These are phyloP conservation scores for Megastigmus dorsalis DNA, from an alignment of 2,888 invertebrate genomes.

Conservation along the genomic window DNA sequence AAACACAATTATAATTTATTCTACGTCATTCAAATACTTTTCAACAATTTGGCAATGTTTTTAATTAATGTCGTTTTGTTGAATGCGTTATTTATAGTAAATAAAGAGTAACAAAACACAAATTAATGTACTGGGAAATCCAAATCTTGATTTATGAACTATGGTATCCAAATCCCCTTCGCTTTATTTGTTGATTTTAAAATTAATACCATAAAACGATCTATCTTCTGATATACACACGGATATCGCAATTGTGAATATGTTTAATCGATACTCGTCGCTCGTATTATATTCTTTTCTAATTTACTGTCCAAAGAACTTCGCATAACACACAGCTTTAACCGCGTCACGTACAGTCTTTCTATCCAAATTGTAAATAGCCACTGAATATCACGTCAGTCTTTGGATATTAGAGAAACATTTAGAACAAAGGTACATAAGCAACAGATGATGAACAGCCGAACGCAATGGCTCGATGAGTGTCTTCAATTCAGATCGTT, in stretches of 20 bases:
- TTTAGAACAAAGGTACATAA: conserved; percentile 33
- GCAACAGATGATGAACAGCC: conserved; percentile 31
- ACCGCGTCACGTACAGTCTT: conserved; percentile 5
- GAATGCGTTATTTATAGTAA: conserved; percentile 6
- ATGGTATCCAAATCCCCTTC: conserved; percentile 8
- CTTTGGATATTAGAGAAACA: conserved; percentile 31
- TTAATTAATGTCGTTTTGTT: conserved; percentile 5
- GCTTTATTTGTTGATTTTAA: conserved; percentile 9
- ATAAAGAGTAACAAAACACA: conserved; percentile 30
- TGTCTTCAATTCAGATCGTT: conserved; percentile 48
- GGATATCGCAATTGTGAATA: conserved; percentile 2
- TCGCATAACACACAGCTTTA: conserved; percentile 3
- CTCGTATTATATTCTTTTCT: conserved; percentile 2
- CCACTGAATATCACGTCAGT: conserved; percentile 20
- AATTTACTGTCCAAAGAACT: background rate
- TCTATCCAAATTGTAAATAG: background rate
- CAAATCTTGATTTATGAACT: conserved; percentile 30
- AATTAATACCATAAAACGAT: too few relatives aligned
- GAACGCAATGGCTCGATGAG: conserved; percentile 22
- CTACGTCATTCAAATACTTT: background rate
- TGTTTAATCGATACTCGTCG: conserved; percentile 11
- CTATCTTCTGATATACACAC: background rate
- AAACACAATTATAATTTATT: background rate
- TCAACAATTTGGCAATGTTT: conserved; percentile 5
- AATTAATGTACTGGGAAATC: conserved; percentile 17